These are phyloP conservation scores for Microtus montanus DNA, from an alignment of 2,113 vertebrate genomes.

Conservation along the genomic window DNA sequence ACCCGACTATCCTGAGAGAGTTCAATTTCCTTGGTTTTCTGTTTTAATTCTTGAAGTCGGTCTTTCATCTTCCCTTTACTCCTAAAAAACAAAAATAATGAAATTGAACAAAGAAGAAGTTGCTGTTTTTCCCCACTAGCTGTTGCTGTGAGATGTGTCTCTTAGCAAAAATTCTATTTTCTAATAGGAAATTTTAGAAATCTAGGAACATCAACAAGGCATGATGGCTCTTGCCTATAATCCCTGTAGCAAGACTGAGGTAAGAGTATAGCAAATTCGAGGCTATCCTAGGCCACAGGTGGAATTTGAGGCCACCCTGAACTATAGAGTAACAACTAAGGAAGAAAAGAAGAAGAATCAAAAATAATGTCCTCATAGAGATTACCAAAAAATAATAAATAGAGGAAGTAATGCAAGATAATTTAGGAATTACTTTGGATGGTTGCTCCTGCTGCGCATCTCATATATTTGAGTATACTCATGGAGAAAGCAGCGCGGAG, in stretches of 20 bases:
- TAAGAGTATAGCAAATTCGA: not conserved
- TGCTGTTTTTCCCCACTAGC: not conserved
- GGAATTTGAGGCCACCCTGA: not conserved
- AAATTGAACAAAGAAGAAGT: conserved; percentile 45
- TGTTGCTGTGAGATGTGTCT: conserved; percentile 1
- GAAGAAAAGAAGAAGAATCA: not conserved
- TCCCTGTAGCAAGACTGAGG: not conserved
- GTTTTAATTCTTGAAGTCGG: conserved; percentile 92
- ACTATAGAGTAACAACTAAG: not conserved
- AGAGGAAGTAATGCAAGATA: conserved; percentile 13
- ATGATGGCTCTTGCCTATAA: not conserved
- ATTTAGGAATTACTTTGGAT: conserved; percentile 6
- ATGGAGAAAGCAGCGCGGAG: not conserved
- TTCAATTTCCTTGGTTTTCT: conserved; percentile 87
- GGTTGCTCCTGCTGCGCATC: not conserved
- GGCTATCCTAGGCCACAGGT: not conserved
- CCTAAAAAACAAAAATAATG: conserved; percentile 56
- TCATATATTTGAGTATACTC: not conserved
- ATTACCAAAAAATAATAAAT: not conserved
- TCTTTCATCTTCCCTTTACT: conserved; percentile 89
- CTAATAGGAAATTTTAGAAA: conserved; percentile 43
- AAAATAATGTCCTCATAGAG: conserved; percentile 21
- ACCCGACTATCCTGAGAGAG: conserved; percentile 64
- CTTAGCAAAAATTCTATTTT: conserved; percentile 30
- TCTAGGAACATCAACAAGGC: not conserved